Evolutionary conservation across 2,797 vertebrate genomes (phyloP), one percentile per base, ranked within the genome.

Genomic region (Balearica regulorum): DNA sequence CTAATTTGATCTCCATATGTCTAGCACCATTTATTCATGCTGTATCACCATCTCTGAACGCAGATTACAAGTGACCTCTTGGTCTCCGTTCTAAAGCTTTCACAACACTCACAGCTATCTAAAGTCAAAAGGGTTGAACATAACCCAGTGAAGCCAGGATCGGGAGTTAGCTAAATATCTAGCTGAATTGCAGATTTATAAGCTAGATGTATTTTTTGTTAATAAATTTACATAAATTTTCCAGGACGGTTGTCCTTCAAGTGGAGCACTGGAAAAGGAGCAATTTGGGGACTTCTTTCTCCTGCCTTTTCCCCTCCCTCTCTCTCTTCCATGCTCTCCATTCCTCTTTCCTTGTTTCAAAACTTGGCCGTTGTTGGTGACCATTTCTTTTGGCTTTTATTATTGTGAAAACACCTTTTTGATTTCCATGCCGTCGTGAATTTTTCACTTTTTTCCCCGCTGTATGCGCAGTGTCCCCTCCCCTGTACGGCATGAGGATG

Each of bases 1-100:
- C 91, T 96, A 93, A 96, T 96, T 83, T 85, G 53, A 94, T 96
- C 91, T 92, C 80, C 66, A 4, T 87, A 29, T 5, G 88, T 92
- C 93, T 89, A 89, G 88, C 91, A 66, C 85, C 46, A 4, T 82
- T 92, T 82, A 53, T 39, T 82, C 77, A 8, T 61, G 91, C 77
- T 71, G 58, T 82, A 54, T 33, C 83, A 49, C 77, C 80, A 58
- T 20, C 83, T 70, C 86, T 28, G 55, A 88, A 3, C 26, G 4
- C 1, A 55, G 86, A 57, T 70, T 11, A 24, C 8, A 51, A 1
- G 13, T 71, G 83, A 94, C 80, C 89, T 72, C 87, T 43, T 48
- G 31, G 62, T 75, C 71, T 84, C 48, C 24, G 21, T 10, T 85
- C 80, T n/a, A 4, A 87, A 73, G 26, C 51, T 68, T 33, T 25